phyloP scores from a whole-genome alignment of 2,797 vertebrate species.

The Danio tinwini region DNA sequence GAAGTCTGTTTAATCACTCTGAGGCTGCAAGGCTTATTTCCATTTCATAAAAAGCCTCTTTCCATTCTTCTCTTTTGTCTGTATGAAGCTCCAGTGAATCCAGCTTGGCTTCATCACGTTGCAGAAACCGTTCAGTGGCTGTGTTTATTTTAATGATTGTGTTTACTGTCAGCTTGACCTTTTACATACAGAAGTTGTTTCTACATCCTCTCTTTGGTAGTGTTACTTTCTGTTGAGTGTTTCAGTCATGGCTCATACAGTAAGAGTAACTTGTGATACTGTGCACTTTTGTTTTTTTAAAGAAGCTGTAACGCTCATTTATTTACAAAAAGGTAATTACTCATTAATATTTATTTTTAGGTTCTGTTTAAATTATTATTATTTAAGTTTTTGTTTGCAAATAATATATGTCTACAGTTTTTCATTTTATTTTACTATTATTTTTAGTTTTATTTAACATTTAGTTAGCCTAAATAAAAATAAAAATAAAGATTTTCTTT shows the following conservation, averaged over 20 bases:
- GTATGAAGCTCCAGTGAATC: neutral
- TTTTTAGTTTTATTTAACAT: too few relatives aligned
- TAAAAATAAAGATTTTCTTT: too few relatives aligned
- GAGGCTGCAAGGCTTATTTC: neutral
- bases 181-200: neutral
- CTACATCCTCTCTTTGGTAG: slow-evolving; percentile 4
- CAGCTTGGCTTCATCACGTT: slow-evolving; percentile 4
- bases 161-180: neutral
- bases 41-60: slow-evolving; percentile 29
- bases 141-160: neutral
- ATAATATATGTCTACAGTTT: too few relatives aligned
- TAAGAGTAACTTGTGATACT: neutral
- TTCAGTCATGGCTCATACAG: neutral
- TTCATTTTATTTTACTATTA: too few relatives aligned
- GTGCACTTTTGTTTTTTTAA: neutral
- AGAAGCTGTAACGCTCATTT: neutral
- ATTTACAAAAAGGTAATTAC: neutral
- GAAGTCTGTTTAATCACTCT: neutral
- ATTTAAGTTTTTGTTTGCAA: too few relatives aligned
- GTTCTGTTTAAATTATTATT: too few relatives aligned
- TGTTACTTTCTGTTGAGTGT: neutral
- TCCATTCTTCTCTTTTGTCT: slow-evolving; percentile 1
- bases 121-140: neutral
- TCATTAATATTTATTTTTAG: too few relatives aligned
- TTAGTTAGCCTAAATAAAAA: too few relatives aligned